A percentile compares a stretch with the other conserved stretches of the same genome.
Conservation (phyloP, 2,888 invertebrate genomes). For the Torymus tubicola region DNA sequence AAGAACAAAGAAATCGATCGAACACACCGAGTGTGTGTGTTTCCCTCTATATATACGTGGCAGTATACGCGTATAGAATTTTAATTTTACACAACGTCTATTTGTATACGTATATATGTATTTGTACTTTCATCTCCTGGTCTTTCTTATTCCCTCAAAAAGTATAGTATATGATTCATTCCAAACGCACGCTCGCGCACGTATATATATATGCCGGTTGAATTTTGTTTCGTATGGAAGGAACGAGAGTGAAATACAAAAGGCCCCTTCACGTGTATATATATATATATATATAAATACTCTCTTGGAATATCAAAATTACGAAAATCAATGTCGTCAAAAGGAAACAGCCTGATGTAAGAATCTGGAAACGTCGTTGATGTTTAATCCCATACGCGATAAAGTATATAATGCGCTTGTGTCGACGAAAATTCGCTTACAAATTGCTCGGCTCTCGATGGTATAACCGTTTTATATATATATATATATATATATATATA, state of each 20-base stretch:
- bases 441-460: no score
- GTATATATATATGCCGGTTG: constrained; percentile 12
- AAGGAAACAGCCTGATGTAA: constrained; percentile 29
- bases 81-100: constrained; percentile 18
- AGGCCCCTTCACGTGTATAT: constrained; percentile 9
- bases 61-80: constrained; percentile 25
- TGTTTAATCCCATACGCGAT: not conserved
- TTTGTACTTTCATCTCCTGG: constrained; percentile 27
- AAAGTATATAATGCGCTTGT: not conserved
- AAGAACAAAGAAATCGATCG: constrained; percentile 49
- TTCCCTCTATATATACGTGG: no score
- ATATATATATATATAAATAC: no score
- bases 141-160: not conserved
- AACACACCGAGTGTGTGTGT: not conserved
- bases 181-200: constrained; percentile 15
- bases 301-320: constrained; percentile 39
- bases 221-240: constrained; percentile 16
- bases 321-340: constrained; percentile 42
- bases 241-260: constrained; percentile 7
- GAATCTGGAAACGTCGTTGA: constrained; percentile 3
- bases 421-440: no score
- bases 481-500: no score
- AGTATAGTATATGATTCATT: constrained; percentile 47
- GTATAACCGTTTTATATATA: no score
- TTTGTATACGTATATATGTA: constrained; percentile 25